Base-by-base conservation (phyloP, 2,888 invertebrate genomes). In the Pristionchus japonicus region DNA sequence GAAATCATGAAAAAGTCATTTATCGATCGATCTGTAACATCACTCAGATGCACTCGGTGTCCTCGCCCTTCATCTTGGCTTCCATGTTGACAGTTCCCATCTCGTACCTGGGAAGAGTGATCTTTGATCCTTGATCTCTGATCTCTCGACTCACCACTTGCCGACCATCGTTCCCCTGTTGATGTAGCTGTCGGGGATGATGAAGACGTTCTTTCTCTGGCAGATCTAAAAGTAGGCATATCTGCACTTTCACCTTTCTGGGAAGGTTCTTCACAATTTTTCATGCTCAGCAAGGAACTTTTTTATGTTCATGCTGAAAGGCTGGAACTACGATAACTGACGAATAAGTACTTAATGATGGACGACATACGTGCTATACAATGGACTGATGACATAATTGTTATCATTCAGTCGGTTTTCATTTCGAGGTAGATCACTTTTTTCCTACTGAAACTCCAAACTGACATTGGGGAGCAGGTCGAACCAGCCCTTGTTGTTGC, bases 11-110 rank as follows among this genome's bases (percentile, higher is more conserved):
- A 43, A 9, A 9, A 43, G 6, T 43, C 43, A 43, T 43, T 43
- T 57, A 57, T 57, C 57, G n/a, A 57, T 57, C 57, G 57, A 57
- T 57, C n/a, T 9, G 52, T 52, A 17, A 20, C 52, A 52, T 70
- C n/a, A 3, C 23, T 70, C 34, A 70, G n/a, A 15, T 84, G 84
- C 84, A 84, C 31, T 84, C 57, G 34, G 84, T 52, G n/a, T 57
- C 84, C n/a, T 84, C 84, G 1, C 15, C 40, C n/a, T 61, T 84
- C 57, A 34, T 52, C 37, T 84, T 84, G 23, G 84, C 84, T n/a
- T 84, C 84, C 84, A 84, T 52, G 37, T 84, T 84, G 57, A 84
- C 13, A 17, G 84, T 84, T 13, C 84, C 84, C 34, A 84, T 34
- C 23, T 84, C 57, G 84, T 57, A 84, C 40, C 82, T 82, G 82